A percentile compares a stretch with the other conserved stretches of the same genome.
Conservation (phyloP, 1,140 invertebrate genomes). For the Pantala flavescens region DNA sequence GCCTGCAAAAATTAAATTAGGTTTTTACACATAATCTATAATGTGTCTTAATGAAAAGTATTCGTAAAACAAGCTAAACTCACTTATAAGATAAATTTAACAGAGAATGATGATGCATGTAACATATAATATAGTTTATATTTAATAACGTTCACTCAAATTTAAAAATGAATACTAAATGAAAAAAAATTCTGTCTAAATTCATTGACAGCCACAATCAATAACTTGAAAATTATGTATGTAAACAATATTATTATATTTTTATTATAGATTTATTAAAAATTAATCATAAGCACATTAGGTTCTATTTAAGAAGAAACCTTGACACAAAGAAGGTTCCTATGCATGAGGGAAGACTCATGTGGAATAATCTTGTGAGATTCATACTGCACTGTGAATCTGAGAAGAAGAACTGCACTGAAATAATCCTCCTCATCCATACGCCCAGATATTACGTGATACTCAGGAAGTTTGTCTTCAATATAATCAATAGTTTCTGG, state of each 20-base stretch:
- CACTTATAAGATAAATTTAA: too few species aligned
- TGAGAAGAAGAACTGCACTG: conserved; percentile 38
- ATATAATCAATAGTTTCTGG: conserved; percentile 34
- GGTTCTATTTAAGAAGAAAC: conserved; percentile 22
- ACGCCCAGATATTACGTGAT: conserved; percentile 31
- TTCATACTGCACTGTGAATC: conserved; percentile 35
- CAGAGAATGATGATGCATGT: too few species aligned
- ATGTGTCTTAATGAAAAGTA: too few species aligned
- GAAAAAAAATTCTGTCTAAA: too few species aligned
- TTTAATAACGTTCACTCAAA: too few species aligned
- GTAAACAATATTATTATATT: neutral
- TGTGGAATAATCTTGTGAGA: conserved; percentile 37
- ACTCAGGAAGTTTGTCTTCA: conserved; percentile 31
- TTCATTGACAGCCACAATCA: too few species aligned
- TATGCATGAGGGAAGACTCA: conserved; percentile 37
- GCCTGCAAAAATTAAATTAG: neutral
- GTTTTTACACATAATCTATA: too few species aligned
- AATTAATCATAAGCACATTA: neutral
- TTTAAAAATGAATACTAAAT: too few species aligned
- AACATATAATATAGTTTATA: too few species aligned
- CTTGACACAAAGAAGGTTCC: conserved; percentile 41
- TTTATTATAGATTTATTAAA: neutral
- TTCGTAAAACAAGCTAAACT: too few species aligned
- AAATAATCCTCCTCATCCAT: conserved; percentile 35
- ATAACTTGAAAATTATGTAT: too few species aligned